phyloP scores from a whole-genome alignment of 2,888 invertebrate species.

The Opisthograptis luteolata region DNA sequence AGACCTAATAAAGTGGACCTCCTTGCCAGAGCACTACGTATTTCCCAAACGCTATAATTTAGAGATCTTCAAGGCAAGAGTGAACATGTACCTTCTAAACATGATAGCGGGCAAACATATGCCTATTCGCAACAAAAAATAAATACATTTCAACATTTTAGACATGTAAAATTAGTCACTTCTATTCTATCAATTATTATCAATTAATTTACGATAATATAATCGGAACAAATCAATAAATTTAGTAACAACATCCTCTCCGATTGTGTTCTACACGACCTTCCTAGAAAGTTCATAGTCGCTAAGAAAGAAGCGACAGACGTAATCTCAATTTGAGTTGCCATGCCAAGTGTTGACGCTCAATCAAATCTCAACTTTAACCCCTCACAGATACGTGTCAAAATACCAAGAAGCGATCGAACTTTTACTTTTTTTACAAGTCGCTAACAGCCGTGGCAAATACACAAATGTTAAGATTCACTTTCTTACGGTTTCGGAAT shows the following conservation, averaged over 20 bases:
- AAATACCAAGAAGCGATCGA: conserved; percentile 20
- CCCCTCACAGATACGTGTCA: conserved; percentile 37
- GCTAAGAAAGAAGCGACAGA: conserved; percentile 50
- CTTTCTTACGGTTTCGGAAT: conserved; percentile 53
- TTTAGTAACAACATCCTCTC: conserved; percentile 38
- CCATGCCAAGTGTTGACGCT: conserved; percentile 25
- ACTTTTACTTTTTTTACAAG: conserved; percentile 63
- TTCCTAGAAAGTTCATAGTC: conserved; percentile 71
- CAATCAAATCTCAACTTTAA: conserved; percentile 42
- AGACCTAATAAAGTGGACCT: too few relatives aligned
- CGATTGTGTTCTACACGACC: conserved; percentile 55
- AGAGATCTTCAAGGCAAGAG: too few relatives aligned
- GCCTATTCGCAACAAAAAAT: too few relatives aligned
- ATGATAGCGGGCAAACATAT: too few relatives aligned
- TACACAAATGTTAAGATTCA: conserved; percentile 50
- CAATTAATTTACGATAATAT: not conserved
- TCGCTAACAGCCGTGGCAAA: conserved; percentile 49
- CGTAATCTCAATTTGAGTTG: conserved; percentile 57
- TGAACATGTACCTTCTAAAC: too few relatives aligned
- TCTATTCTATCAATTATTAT: not conserved
- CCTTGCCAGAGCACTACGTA: too few relatives aligned
- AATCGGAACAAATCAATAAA: conserved; percentile 31
- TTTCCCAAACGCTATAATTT: too few relatives aligned
- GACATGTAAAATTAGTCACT: not conserved
- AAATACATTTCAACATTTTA: not conserved